Evolutionary conservation across 2,797 vertebrate genomes (phyloP).

Genomic region (Pseudomugil gertrudae): DNA sequence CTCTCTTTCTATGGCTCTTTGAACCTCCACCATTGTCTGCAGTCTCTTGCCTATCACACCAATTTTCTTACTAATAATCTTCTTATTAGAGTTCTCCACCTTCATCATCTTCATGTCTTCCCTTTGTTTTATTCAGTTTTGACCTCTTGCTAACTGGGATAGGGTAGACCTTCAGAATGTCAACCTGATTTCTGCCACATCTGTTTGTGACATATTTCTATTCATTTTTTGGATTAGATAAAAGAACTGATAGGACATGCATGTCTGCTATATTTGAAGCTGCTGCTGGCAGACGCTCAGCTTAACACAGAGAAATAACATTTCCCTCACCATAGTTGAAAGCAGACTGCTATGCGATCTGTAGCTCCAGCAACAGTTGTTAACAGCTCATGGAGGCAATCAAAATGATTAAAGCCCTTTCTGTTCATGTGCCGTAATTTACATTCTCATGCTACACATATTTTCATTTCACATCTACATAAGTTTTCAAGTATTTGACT

Average conservation of each 20-base stretch:
- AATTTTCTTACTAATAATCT: slow-evolving; percentile 27
- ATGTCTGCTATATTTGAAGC: background rate
- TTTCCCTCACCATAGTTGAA: slow-evolving; percentile 1
- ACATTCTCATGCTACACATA: background rate
- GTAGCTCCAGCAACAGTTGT: background rate
- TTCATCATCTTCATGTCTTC: slow-evolving; percentile 2
- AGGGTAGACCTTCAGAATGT: slow-evolving; percentile 2
- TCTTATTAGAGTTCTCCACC: slow-evolving; percentile 28
- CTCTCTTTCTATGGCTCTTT: slow-evolving; percentile 26
- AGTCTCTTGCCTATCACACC: slow-evolving; percentile 34
- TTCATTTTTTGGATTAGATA: background rate
- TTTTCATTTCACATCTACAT: background rate
- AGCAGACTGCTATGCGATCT: background rate
- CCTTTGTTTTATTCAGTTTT: background rate
- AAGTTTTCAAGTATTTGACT: background rate
- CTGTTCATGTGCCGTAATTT: slow-evolving; percentile 11
- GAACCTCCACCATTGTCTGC: slow-evolving; percentile 39
- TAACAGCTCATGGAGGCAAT: slow-evolving; percentile 17
- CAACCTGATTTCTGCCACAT: background rate
- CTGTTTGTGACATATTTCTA: background rate
- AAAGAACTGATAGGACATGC: background rate
- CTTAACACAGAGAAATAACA: background rate
- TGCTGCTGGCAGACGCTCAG: background rate
- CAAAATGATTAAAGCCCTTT: background rate
- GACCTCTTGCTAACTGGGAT: background rate